Percentiles rank a stretch among this genome's conserved stretches.
phyloP scores from a whole-genome alignment of 2,113 vertebrate genomes.

The Dipodomys ordii region DNA sequence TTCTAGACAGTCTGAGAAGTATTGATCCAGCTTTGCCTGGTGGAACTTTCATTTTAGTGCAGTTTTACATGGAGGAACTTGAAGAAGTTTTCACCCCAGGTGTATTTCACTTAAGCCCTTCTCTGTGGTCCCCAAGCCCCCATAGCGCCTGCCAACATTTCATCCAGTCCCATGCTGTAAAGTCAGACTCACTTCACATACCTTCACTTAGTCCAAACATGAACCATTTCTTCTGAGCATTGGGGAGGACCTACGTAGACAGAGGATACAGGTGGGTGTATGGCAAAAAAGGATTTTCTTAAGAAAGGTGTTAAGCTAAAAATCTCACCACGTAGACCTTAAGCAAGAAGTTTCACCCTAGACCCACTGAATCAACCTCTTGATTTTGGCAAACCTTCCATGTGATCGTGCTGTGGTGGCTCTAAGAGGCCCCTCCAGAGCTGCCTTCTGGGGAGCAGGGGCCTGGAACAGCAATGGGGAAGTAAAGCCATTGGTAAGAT shows the following conservation, averaged over 20 bases:
- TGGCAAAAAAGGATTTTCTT: not conserved
- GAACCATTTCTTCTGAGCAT: not conserved
- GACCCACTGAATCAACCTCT: not conserved
- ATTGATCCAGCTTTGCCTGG: not conserved
- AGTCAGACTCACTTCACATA: not conserved
- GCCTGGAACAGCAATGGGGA: not conserved
- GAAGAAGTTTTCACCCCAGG: not conserved
- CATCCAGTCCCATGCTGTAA: not conserved
- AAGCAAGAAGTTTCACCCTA: not conserved
- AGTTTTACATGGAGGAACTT: not conserved
- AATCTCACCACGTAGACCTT: not conserved
- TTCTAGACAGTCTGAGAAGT: not conserved
- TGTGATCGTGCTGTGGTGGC: not conserved
- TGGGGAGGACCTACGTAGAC: not conserved
- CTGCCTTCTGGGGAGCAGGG: not conserved
- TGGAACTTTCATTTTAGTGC: not conserved
- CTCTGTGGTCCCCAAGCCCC: not conserved
- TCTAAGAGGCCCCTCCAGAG: not conserved
- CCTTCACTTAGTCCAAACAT: not conserved
- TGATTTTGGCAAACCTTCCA: not conserved
- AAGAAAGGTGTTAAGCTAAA: not conserved
- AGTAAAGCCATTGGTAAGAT: not conserved
- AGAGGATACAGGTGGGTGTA: not conserved
- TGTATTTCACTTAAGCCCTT: not conserved
- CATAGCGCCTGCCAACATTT: not conserved